A percentile compares a stretch with the other conserved stretches of the same genome.
phyloP scores from a whole-genome alignment of 1,140 invertebrate species.

The Neodiprion fabricii region DNA sequence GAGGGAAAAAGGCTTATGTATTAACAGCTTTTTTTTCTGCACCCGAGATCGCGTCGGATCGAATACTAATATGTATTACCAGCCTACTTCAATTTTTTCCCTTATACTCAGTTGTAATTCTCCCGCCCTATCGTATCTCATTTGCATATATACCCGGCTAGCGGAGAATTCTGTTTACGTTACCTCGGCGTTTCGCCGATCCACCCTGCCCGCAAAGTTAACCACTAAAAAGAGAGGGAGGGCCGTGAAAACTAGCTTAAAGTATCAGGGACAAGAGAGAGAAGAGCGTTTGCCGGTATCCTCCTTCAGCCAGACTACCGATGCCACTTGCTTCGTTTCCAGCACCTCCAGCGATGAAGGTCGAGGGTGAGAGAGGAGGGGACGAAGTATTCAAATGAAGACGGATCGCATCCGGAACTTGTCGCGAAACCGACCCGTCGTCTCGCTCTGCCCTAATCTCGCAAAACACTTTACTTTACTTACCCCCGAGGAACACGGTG shows the following conservation, averaged over 20 bases:
- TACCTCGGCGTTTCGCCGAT: too few species aligned
- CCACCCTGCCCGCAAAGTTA: background rate
- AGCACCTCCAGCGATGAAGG: background rate
- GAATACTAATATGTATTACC: too few species aligned
- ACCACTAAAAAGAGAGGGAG: background rate
- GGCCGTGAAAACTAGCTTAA: constrained; percentile 6
- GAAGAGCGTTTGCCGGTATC: background rate
- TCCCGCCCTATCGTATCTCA: too few species aligned
- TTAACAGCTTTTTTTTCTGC: too few species aligned
- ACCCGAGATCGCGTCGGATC: too few species aligned
- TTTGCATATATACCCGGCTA: too few species aligned
- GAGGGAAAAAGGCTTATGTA: too few species aligned
- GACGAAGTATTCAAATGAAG: constrained; percentile 37
- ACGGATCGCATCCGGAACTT: constrained; percentile 36
- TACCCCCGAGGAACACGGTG: constrained; percentile 25
- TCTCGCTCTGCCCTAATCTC: constrained; percentile 35
- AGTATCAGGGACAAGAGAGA: background rate
- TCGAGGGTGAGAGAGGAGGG: constrained; percentile 13
- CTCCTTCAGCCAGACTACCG: background rate
- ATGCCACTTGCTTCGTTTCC: background rate
- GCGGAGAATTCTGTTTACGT: too few species aligned
- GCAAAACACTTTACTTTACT: constrained; percentile 39
- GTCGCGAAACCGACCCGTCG: constrained; percentile 29
- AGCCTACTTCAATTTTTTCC: too few species aligned
- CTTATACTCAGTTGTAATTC: too few species aligned